Percentiles rank a stretch among this genome's conserved stretches.
phyloP scores from a whole-genome alignment of 35 echinoderm and acorn worm species.

The Acanthaster planci region DNA sequence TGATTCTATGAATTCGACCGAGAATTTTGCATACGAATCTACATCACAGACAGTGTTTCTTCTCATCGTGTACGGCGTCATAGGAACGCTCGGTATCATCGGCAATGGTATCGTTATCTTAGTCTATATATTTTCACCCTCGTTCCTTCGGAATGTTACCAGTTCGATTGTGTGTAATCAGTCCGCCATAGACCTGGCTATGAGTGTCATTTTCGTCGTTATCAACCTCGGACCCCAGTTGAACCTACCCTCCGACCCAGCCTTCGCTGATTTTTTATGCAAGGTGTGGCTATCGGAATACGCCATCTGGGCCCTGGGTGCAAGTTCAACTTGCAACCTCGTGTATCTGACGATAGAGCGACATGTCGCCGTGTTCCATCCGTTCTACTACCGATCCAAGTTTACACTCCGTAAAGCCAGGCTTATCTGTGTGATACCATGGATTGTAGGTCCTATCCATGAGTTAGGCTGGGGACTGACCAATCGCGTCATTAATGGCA shows the following conservation, averaged over 20 bases:
- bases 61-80: background rate
- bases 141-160: conserved; percentile 63
- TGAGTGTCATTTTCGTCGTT: conserved; percentile 70
- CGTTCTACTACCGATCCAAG: conserved; percentile 65
- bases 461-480: conserved; percentile 64
- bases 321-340: conserved; percentile 80
- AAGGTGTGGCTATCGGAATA: conserved; percentile 91
- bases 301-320: conserved; percentile 70
- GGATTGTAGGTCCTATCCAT: conserved; percentile 71
- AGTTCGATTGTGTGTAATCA: conserved; percentile 81
- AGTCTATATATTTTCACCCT: conserved; percentile 1
- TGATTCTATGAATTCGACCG: background rate
- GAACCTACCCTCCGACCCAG: background rate
- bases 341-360: conserved; percentile 79
- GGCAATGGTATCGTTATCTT: conserved; percentile 24
- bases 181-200: conserved; percentile 80
- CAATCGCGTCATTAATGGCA: conserved; percentile 38
- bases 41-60: background rate
- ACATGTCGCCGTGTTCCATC: conserved; percentile 87
- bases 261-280: conserved; percentile 53
- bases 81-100: conserved; percentile 10
- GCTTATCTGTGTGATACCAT: conserved; percentile 62
- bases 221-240: conserved; percentile 32
- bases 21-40: background rate
- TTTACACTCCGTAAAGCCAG: conserved; percentile 58